Conservation (phyloP, 2,888 invertebrate species). For the Taenaris catops region DNA sequence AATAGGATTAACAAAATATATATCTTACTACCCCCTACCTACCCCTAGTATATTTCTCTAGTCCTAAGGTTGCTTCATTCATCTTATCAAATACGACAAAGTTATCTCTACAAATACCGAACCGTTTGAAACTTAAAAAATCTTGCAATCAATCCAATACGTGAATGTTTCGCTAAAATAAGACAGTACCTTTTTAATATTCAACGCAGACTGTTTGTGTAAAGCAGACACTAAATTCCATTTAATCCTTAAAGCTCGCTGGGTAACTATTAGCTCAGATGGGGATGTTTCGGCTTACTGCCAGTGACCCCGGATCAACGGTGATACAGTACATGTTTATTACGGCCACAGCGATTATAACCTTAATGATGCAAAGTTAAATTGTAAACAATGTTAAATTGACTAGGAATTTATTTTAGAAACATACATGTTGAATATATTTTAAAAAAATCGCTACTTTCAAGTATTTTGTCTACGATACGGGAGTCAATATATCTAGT, state of each 20-base stretch:
- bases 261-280: constrained; percentile 19
- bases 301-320: constrained; percentile 14
- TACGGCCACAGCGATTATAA: constrained; percentile 1
- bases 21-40: no score
- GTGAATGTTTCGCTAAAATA: constrained; percentile 2
- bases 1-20: no score
- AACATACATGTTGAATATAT: no score
- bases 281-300: constrained; percentile 15
- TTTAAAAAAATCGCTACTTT: no score
- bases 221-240: constrained; percentile 18
- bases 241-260: constrained; percentile 20
- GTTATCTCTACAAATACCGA: no score
- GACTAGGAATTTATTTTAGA: constrained; percentile 13
- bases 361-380: neutral
- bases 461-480: no score
- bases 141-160: neutral
- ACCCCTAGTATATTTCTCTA: no score
- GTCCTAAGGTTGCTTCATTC: no score
- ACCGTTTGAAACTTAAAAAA: no score
- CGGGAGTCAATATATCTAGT: no score
- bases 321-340: constrained; percentile 12
- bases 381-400: no score
- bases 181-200: constrained; percentile 13
- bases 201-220: constrained; percentile 16
- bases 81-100: no score